Evolutionary conservation across 2,113 vertebrate genomes (phyloP), one percentile per base, ranked within the genome.

Genomic region (Guaruba guarouba): DNA sequence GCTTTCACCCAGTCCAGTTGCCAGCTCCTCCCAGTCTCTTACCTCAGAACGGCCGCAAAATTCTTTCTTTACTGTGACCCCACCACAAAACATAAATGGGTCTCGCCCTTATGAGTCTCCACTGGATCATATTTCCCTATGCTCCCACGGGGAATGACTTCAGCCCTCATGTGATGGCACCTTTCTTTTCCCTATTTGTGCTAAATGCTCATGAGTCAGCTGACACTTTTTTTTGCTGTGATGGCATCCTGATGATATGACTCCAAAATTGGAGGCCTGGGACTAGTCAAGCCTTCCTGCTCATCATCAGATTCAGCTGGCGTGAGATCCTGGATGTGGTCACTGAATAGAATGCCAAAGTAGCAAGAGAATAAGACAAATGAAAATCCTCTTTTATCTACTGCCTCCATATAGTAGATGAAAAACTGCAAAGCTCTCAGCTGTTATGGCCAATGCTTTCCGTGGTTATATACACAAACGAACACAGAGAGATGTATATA

Each of bases 401-500:
- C 33, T 59, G 25, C 13, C 75, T 94, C 76, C 19, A 4, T 64
- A 25, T 55, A 2, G 0, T 10, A 62, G 31, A 83, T 24, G 46
- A 81, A 86, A 92, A 86, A 7, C 25, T 31, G 43, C 29, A 67
- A 39, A 88, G 17, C 49, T 76, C 33, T 92, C 48, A 66, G 77
- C 23, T 3, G 2, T 55, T 54, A 29, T 11, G 25, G 23, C 43
- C 17, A 55, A 10, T 39, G 17, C 13, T 76, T 82, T 93, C 57
- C 37, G 44, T 70, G 29, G 33, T 84, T 82, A 17, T 23, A 19
- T 31, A 44, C 4, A 44, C 10, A 73, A 59, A 66, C 8, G 46
- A 6, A 79, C 17, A 64, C 2, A 37, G 0, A 71, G 0, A 55
- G 2, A 78, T 18, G 48, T 11, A 35, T 4, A 27, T 41, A 66